Evolutionary conservation across 2,797 vertebrate species (phyloP).

Genomic region (Selene dorsalis): DNA sequence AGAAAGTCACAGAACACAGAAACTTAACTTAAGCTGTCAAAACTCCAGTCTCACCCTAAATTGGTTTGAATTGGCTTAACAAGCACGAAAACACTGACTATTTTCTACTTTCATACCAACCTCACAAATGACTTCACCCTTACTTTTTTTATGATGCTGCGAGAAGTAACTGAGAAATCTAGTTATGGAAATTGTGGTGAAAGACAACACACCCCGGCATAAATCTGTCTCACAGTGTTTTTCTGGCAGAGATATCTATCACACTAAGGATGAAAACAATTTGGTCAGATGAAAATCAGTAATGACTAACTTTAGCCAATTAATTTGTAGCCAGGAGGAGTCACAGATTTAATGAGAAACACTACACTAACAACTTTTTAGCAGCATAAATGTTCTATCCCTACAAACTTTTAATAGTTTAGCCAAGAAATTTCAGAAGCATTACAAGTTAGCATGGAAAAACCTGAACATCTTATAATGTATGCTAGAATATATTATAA

Average conservation of each 20-base stretch:
- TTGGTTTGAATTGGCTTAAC: conserved; percentile 36
- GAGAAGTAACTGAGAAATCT: conserved; percentile 16
- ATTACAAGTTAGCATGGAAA: not conserved
- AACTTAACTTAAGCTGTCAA: conserved; percentile 29
- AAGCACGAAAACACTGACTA: not conserved
- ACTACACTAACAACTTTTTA: conserved; percentile 30
- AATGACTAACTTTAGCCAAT: conserved; percentile 51
- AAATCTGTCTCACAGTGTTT: conserved; percentile 42
- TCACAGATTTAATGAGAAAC: conserved; percentile 56
- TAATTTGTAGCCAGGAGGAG: conserved; percentile 61
- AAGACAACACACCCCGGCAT: conserved; percentile 18
- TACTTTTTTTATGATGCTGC: conserved; percentile 6
- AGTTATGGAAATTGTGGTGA: conserved; percentile 11
- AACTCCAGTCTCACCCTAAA: conserved; percentile 19
- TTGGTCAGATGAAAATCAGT: conserved; percentile 38
- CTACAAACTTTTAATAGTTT: conserved; percentile 18
- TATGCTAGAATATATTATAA: no score
- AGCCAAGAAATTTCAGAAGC: conserved; percentile 6
- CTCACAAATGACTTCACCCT: conserved; percentile 1
- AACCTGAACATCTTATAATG: no score
- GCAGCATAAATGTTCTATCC: conserved; percentile 12
- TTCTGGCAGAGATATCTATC: conserved; percentile 33
- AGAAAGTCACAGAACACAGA: not conserved
- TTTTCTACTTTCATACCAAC: not conserved
- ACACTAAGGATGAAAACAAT: conserved; percentile 28